phyloP scores from a whole-genome alignment of 2,888 invertebrate genomes.

The Catocala sponsa region DNA sequence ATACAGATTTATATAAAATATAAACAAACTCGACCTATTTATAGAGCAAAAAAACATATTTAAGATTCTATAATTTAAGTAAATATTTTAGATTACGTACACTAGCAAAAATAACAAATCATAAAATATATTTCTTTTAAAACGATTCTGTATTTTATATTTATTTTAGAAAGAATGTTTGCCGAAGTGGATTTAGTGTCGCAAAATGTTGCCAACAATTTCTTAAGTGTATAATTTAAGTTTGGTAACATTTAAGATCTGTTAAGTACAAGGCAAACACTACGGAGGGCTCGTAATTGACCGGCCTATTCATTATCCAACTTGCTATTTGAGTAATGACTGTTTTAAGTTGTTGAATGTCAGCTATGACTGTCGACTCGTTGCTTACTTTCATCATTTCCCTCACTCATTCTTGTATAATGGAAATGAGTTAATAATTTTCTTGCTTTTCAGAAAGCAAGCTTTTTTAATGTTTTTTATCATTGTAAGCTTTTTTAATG shows the following conservation, averaged over 20 bases:
- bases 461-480: too few species aligned
- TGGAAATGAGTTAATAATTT: background rate
- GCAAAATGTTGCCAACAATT: background rate
- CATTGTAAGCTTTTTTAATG: too few species aligned
- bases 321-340: slow-evolving; percentile 26
- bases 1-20: too few species aligned
- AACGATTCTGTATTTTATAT: too few species aligned
- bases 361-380: slow-evolving; percentile 8
- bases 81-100: too few species aligned
- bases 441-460: background rate
- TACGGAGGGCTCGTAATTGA: slow-evolving; percentile 20
- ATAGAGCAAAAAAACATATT: too few species aligned
- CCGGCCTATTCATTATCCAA: slow-evolving; percentile 33
- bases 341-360: slow-evolving; percentile 15
- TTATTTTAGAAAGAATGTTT: too few species aligned
- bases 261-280: slow-evolving; percentile 7
- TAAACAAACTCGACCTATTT: too few species aligned
- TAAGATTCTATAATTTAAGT: too few species aligned
- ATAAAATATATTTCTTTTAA: too few species aligned
- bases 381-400: background rate
- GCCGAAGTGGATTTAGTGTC: too few species aligned
- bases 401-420: background rate
- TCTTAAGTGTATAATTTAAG: background rate
- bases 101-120: too few species aligned
- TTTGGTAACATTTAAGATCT: background rate